Conservation (phyloP, 1,140 invertebrate species). For the Venturia canescens region DNA sequence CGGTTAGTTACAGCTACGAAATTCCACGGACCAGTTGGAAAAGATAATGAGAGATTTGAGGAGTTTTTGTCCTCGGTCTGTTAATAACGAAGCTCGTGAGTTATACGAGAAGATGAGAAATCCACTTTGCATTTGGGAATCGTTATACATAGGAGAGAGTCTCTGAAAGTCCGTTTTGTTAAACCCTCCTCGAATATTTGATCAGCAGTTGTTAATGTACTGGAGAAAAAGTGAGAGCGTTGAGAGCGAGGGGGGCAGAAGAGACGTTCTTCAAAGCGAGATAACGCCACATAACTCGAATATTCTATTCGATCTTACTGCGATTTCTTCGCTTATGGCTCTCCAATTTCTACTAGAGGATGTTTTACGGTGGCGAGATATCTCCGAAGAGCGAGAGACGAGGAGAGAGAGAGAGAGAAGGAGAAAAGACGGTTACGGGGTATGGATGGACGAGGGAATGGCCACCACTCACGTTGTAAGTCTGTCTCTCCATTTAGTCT, state of each 20-base stretch:
- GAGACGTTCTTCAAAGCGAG: conserved; percentile 35
- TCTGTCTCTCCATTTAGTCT: conserved; percentile 20
- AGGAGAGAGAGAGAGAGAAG: conserved; percentile 6
- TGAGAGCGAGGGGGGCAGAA: background rate
- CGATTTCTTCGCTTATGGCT: conserved; percentile 14
- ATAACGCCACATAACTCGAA: conserved; percentile 62
- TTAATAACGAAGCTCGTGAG: too few species aligned
- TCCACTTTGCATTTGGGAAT: conserved; percentile 1
- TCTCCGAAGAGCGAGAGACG: conserved; percentile 5
- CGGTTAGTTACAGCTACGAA: too few species aligned
- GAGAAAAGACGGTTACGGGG: conserved; percentile 32
- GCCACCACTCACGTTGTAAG: conserved; percentile 4
- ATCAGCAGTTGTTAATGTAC: background rate
- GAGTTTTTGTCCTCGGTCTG: too few species aligned
- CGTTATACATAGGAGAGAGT: background rate
- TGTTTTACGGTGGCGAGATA: conserved; percentile 37
- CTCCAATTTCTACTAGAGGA: background rate
- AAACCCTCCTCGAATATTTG: background rate
- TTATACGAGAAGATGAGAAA: background rate
- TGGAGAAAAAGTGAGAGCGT: background rate
- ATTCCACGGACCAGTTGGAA: too few species aligned
- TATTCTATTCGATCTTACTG: conserved; percentile 53
- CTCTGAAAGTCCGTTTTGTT: background rate
- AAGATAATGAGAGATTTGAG: too few species aligned
- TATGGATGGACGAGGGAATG: conserved; percentile 31